These are phyloP conservation scores for Sapajus apella DNA, from an alignment of 2,113 vertebrate genomes.

Conservation along the genomic window DNA sequence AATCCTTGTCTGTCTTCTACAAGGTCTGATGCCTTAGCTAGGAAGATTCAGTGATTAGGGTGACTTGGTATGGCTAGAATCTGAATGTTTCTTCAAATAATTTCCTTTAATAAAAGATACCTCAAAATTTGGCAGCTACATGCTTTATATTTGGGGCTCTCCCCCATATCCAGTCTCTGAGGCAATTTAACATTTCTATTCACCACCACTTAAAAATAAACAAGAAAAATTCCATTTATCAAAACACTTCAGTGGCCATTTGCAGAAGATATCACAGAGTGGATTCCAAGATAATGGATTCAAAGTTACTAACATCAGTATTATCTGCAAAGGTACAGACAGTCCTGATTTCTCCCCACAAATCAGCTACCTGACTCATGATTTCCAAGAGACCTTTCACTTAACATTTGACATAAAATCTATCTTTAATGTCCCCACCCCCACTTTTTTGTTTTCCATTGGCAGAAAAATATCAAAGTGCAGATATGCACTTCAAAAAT, in stretches of 20 bases:
- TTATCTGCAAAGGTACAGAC: neutral
- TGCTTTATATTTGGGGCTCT: neutral
- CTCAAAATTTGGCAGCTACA: neutral
- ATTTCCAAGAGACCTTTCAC: neutral
- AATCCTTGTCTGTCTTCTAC: neutral
- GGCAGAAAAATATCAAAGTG: neutral
- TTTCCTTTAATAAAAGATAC: constrained; percentile 32
- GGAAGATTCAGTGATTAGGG: neutral
- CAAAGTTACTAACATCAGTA: neutral
- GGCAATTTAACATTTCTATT: neutral
- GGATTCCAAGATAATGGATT: neutral
- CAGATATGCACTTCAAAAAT: neutral
- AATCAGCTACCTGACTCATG: neutral
- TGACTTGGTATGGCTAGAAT: neutral
- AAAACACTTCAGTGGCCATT: neutral
- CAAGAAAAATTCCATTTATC: neutral
- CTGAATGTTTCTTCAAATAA: neutral
- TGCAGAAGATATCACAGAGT: neutral
- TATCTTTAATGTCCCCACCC: neutral
- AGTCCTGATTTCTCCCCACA: neutral
- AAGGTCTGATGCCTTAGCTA: neutral
- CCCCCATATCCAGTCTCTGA: neutral
- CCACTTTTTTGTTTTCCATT: neutral
- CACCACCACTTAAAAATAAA: neutral
- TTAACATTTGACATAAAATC: neutral